Evolutionary conservation across 2,888 invertebrate genomes (phyloP).

Genomic region (Pseudococcus jackbeardsleyi): DNA sequence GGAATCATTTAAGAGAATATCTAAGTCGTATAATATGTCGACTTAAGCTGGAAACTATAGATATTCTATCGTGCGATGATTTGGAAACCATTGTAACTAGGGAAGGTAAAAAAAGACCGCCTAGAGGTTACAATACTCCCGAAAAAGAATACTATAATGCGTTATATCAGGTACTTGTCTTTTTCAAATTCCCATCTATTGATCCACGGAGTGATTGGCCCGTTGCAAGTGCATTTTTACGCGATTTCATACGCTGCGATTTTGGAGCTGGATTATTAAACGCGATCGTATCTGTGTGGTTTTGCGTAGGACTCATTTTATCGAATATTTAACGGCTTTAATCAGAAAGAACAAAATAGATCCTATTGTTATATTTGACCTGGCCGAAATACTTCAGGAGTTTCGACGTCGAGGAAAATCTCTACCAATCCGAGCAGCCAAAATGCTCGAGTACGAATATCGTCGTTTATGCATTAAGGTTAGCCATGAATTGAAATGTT

Average conservation of each 20-base stretch:
- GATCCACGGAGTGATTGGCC: not conserved
- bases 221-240: not conserved
- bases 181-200: not conserved
- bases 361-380: conserved; percentile 89
- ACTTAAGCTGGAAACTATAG: conserved; percentile 81
- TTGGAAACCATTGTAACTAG: conserved; percentile 85
- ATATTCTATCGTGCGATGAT: conserved; percentile 83
- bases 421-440: conserved; percentile 84
- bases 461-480: conserved; percentile 85
- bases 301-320: conserved; percentile 88
- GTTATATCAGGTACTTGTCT: conserved; percentile 72
- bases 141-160: conserved; percentile 72
- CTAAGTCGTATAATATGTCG: conserved; percentile 82
- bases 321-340: conserved; percentile 92
- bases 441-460: conserved; percentile 88
- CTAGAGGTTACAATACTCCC: conserved; percentile 80
- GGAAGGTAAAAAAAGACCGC: conserved; percentile 80
- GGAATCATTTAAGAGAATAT: conserved; percentile 92
- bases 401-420: conserved; percentile 86
- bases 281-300: not conserved
- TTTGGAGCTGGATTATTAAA: conserved; percentile 4
- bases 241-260: not conserved
- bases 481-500: conserved; percentile 16
- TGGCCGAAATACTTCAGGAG: conserved; percentile 89
- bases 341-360: conserved; percentile 88